A percentile compares a stretch with the other conserved stretches of the same genome.
Conservation (phyloP, 2,797 vertebrate species). For the Salarias fasciatus region DNA sequence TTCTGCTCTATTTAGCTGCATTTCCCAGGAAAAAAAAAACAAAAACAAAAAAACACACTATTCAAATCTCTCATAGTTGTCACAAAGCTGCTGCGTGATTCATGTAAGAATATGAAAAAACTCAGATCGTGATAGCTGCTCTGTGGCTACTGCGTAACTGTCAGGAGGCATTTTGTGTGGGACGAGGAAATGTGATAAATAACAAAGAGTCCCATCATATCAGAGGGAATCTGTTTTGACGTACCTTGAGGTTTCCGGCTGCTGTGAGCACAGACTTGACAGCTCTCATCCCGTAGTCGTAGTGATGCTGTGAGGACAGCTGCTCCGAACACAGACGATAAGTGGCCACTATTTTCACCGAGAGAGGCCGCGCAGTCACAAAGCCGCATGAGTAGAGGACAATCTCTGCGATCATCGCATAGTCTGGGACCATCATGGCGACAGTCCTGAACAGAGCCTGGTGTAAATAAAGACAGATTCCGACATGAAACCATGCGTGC, state of each 20-base stretch:
- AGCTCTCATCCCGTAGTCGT: constrained; percentile 94
- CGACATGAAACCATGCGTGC: background rate
- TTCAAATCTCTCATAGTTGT: background rate
- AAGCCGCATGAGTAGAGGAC: constrained; percentile 93
- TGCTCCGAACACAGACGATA: constrained; percentile 92
- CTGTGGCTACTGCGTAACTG: background rate
- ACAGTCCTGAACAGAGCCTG: constrained; percentile 93
- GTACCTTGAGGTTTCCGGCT: constrained; percentile 92
- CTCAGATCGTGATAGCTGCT: background rate
- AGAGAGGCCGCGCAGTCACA: constrained; percentile 89
- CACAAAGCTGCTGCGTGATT: constrained; percentile 1
- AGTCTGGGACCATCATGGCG: constrained; percentile 96
- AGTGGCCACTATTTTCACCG: constrained; percentile 91
- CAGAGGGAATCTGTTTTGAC: background rate
- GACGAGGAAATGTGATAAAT: background rate
- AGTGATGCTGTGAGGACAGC: constrained; percentile 91
- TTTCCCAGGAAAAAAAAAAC: background rate
- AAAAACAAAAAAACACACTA: background rate
- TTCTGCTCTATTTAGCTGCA: background rate
- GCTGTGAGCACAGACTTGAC: constrained; percentile 93
- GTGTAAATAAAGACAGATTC: background rate
- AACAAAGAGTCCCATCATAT: background rate
- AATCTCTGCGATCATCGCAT: constrained; percentile 94
- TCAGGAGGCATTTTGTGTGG: background rate
- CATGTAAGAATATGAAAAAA: background rate